Evolutionary conservation across 2,113 vertebrate genomes (phyloP).

Genomic region (Elgaria multicarinata): DNA sequence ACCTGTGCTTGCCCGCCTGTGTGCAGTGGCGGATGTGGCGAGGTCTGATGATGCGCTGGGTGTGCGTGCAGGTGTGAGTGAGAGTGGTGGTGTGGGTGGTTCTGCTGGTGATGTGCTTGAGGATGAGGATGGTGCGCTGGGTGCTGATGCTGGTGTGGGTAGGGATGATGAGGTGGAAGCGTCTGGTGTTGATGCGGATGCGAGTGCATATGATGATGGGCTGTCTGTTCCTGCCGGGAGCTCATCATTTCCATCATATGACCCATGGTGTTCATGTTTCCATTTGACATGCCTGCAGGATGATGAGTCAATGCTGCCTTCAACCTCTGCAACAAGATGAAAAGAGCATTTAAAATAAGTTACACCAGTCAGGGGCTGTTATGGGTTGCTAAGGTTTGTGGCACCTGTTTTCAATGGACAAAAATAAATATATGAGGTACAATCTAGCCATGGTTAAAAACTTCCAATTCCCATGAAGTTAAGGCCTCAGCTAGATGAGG

Average conservation of each 20-base stretch:
- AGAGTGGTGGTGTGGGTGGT: conserved; percentile 92
- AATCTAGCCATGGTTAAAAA: not conserved
- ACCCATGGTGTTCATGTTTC: conserved; percentile 98
- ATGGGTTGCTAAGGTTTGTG: not conserved
- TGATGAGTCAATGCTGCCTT: conserved; percentile 96
- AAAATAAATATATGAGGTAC: not conserved
- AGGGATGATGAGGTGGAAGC: conserved; percentile 83
- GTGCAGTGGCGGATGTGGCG: conserved; percentile 91
- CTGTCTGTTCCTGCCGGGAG: conserved; percentile 90
- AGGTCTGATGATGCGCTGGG: conserved; percentile 93
- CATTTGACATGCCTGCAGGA: conserved; percentile 92
- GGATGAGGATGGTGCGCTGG: conserved; percentile 90
- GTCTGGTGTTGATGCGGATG: conserved; percentile 95
- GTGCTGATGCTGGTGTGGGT: conserved; percentile 90
- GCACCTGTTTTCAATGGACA: not conserved
- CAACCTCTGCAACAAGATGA: conserved; percentile 87
- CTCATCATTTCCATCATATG: conserved; percentile 99
- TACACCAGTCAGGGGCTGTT: not conserved
- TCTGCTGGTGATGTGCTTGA: conserved; percentile 90
- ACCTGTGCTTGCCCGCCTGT: conserved; percentile 92
- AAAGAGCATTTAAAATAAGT: conserved; percentile 51
- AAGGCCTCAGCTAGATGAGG: too few species aligned
- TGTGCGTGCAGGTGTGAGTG: conserved; percentile 91
- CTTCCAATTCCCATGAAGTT: not conserved
- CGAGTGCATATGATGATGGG: conserved; percentile 94